Evolutionary conservation across 2,113 vertebrate species (phyloP), one percentile per base, ranked within the genome.

Genomic region (Dasypus novemcinctus): DNA sequence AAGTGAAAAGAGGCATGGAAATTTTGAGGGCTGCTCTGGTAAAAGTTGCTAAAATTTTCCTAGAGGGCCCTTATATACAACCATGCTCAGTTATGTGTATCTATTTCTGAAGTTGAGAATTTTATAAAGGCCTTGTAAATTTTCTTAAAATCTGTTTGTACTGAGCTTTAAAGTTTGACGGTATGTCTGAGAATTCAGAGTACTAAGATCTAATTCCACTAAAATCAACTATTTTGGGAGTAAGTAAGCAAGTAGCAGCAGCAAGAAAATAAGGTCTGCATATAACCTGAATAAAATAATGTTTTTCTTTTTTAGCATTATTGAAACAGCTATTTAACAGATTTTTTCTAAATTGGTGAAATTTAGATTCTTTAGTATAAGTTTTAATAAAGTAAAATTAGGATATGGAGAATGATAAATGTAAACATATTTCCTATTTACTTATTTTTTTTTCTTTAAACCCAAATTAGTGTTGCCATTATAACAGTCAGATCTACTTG

Each of bases 381-480:
- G 38, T 76, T 68, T 91, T 79, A 88, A 81, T 57, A 57, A 18
- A 3, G 8, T n/a, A 38, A 92, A 85, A 23, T 79, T 75, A 41
- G 57, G 84, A 79, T 61, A 52, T 27, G 4, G 4, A 93, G 82
- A 31, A 75, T 78, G 54, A 69, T 46, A 33, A 12, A 52, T 93
- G 46, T 33, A 36, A 72, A 14, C 7, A 36, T 13, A 74, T 72
- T 93, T 82, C 27, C 29, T 38, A 31, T 78, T 68, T 69, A 49
- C 71, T 61, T 89, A 64, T 11, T 92, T 82, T 54, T 74, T 94
- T 78, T 33, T 33, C 89, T 92, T 87, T 90, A 95, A 93, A 64
- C 21, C 10, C 20, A 82, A 29, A 43, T 76, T 64, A n/a, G 9
- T 41, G 8, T 38, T 64, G 23, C 69, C 33, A 23, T 46, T 81